Evolutionary conservation across 2,113 vertebrate genomes (phyloP), one percentile per base, ranked within the genome.

Genomic region (Gavia stellata): DNA sequence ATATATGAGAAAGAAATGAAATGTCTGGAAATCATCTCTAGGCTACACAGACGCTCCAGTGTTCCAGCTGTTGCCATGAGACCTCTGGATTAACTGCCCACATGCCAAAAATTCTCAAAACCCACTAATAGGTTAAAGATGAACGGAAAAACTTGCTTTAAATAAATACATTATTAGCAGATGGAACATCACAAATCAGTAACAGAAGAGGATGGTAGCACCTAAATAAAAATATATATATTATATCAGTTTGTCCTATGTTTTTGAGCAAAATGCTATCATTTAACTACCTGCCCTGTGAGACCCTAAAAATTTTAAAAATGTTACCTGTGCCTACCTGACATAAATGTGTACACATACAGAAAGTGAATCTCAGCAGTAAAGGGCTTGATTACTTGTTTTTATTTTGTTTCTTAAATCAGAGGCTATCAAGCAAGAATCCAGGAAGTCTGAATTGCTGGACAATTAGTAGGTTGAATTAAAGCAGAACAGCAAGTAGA

Each of bases 81-180:
- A 87, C 53, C 67, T 94, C 56, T 90, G 81, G 55, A 94, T 73
- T 83, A 92, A 83, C 11, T 83, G 56, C 34, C 52, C 56, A 75
- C 61, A 79, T 68, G 44, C 47, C 65, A 95, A 81, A 75, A 92
- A 93, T 74, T 95, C 78, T 91, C 44, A 87, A 89, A 96, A 79
- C 31, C 42, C 79, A 89, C 77, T 91, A 95, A 92, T 17, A 92
- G 10, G 50, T 90, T 92, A 95, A 95, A 93, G 92, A 87, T 55
- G 36, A 92, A 92, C 6, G 28, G 44, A 85, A 96, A 86, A 95
- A 29, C 16, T 78, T 92, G 45, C 45, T 91, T 38, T 79, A 89
- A 96, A 95, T 70, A 92, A 86, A 87, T 59, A 63, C 44, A 56
- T 87, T 67, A 82, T 93, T 82, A 93, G 33, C 58, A 95, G 88